phyloP scores from a whole-genome alignment of 2,888 invertebrate genomes.

The Adineta ricciae region DNA sequence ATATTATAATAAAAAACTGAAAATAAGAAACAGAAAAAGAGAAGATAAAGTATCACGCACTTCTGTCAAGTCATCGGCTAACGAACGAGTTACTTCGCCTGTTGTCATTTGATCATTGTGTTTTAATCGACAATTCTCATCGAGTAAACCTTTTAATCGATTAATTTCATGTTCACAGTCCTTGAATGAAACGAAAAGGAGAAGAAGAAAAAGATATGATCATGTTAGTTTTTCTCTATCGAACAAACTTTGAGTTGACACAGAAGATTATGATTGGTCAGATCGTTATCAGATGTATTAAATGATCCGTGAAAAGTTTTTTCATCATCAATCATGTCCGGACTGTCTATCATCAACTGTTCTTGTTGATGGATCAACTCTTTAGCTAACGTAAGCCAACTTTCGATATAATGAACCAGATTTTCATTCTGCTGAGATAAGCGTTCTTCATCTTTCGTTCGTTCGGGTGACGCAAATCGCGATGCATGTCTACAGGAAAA shows the following conservation, averaged over 20 bases:
- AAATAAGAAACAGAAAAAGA: not conserved
- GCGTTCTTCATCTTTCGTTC: not conserved
- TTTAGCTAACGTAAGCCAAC: not conserved
- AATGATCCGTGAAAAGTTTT: not conserved
- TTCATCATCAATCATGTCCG: not conserved
- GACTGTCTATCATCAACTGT: not conserved
- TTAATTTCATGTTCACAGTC: not conserved
- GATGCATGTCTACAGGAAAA: not conserved
- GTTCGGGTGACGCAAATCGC: not conserved
- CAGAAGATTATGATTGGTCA: not conserved
- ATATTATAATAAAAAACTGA: not conserved
- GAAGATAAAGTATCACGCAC: not conserved
- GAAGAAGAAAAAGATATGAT: not conserved
- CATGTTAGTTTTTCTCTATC: not conserved
- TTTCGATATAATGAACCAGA: not conserved
- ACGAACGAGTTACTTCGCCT: not conserved
- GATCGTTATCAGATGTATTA: not conserved
- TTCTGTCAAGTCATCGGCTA: constrained; percentile 7
- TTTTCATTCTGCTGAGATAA: not conserved
- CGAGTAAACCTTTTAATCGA: not conserved
- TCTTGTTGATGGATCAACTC: not conserved
- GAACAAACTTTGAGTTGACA: not conserved
- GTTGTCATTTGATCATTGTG: not conserved
- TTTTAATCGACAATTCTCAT: not conserved
- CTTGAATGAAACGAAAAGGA: not conserved